phyloP scores from a whole-genome alignment of 2,888 invertebrate genomes.

The Ornithoptera priamus region DNA sequence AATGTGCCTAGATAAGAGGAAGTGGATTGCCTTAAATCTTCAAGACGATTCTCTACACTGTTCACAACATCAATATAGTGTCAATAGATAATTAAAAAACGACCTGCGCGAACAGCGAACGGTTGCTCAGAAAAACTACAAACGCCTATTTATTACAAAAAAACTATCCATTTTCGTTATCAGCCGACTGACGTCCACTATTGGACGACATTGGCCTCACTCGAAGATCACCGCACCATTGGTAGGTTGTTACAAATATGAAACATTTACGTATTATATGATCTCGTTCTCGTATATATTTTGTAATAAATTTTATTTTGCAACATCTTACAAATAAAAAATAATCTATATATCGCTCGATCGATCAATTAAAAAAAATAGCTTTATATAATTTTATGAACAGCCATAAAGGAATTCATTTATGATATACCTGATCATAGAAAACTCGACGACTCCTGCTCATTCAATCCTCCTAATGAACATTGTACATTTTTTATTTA shows the following conservation, averaged over 20 bases:
- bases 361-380: background rate
- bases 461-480: conserved; percentile 7
- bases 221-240: background rate
- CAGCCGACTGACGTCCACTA: background rate
- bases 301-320: background rate
- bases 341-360: background rate
- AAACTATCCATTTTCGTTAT: no score
- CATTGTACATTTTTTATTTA: conserved; percentile 37
- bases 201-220: background rate
- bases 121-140: no score
- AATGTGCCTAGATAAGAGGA: conserved; percentile 46
- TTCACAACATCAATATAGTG: conserved; percentile 1
- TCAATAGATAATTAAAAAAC: background rate
- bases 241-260: background rate
- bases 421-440: background rate
- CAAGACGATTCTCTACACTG: conserved; percentile 2
- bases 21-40: conserved; percentile 8
- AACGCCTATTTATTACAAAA: no score
- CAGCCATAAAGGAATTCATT: background rate
- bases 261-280: background rate
- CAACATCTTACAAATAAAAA: background rate
- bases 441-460: background rate
- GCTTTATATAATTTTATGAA: background rate
- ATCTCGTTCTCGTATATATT: background rate
- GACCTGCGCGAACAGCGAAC: no score